Base-by-base conservation (phyloP, 2,888 invertebrate genomes). In the Lottia scabra region DNA sequence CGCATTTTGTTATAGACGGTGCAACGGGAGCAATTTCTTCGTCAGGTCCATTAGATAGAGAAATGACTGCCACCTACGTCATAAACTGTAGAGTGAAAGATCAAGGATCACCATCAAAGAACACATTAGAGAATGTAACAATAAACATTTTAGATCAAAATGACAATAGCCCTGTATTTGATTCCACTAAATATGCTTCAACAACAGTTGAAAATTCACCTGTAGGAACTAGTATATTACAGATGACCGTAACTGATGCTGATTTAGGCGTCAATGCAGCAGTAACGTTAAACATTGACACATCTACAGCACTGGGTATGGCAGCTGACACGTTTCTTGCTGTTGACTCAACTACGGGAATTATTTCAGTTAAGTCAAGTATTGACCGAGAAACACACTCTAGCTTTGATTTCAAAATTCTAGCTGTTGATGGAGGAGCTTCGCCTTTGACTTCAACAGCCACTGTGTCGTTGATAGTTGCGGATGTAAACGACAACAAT, bases 361-460 rank as follows among this genome's bases (percentile, higher is more conserved):
- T 73, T 10, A 64, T 85, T 4, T 78, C 75, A 63, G 78, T 82
- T 1, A 78, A 78, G 64, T 45, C 65, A 12, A 46, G 30, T 43
- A 70, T 70, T 38, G 70, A 70, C 62, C 23, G 70, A 16, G 70
- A 70, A 30, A 56, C 43, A 1, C 62, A 70, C 3, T 62, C 63
- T 4, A 30, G 65, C 44, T 80, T 83, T 63, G 70, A 67, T 43
- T 81, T 84, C 56, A 72, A 66, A 3, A 48, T 97, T 0, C 95
- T 96, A 88, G 97, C 97, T 1, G 95, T 95, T 86, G 98, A 98
- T 91, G 94, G 93, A 76, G 97, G 97, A 0, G 92, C 93, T 79
- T 95, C 96, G 10, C 93, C 95, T 69, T 91, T 97, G 64, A 95
- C 96, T 38, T 95, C 95, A 78, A 96, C 96, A 5, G 93, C 96